These are phyloP conservation scores for Orchestes rusci DNA, from an alignment of 2,888 invertebrate genomes.

Conservation along the genomic window DNA sequence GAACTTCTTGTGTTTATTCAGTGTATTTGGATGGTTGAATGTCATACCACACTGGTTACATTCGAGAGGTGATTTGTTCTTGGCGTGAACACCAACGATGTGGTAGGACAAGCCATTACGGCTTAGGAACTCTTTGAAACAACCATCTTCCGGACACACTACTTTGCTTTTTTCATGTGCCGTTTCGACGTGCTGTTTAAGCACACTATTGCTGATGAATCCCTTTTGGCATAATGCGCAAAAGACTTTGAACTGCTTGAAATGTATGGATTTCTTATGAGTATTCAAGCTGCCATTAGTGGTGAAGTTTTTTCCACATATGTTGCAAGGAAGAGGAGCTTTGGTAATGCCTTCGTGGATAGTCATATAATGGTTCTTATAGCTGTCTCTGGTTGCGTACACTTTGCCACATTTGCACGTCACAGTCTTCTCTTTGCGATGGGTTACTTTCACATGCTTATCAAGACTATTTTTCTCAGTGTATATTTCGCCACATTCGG, in stretches of 20 bases:
- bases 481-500: neutral
- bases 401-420: neutral
- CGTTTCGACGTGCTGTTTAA: constrained; percentile 46
- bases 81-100: constrained; percentile 35
- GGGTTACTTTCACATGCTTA: neutral
- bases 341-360: constrained; percentile 4
- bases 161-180: constrained; percentile 10
- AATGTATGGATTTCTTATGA: constrained; percentile 51
- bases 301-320: constrained; percentile 46
- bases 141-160: constrained; percentile 15
- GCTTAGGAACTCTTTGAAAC: constrained; percentile 22
- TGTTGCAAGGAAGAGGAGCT: constrained; percentile 14
- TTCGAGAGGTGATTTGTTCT: constrained; percentile 12
- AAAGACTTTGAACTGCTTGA: constrained; percentile 54
- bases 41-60: constrained; percentile 26
- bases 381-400: neutral
- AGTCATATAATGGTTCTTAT: neutral
- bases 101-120: constrained; percentile 20
- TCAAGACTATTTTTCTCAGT: neutral
- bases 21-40: constrained; percentile 23
- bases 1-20: constrained; percentile 21
- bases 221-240: constrained; percentile 55
- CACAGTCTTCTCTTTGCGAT: neutral
- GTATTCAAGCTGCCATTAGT: constrained; percentile 51
- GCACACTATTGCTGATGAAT: constrained; percentile 52